A percentile compares a stretch with the other conserved stretches of the same genome.
phyloP scores from a whole-genome alignment of 2,888 invertebrate species.

The Hyalella azteca region DNA sequence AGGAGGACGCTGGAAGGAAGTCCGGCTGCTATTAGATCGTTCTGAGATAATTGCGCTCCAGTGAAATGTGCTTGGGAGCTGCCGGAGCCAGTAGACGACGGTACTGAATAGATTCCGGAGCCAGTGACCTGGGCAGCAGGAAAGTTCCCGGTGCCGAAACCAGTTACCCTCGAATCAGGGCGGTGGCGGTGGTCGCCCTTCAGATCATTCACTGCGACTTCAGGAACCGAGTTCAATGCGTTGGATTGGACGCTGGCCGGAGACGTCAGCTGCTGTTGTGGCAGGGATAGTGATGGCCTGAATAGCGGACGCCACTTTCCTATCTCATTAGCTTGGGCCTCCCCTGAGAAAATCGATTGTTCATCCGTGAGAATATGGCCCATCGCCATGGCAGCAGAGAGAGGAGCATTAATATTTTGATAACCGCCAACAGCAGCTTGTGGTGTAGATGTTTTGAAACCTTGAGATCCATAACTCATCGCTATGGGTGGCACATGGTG shows the following conservation, averaged over 20 bases:
- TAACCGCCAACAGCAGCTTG: background rate
- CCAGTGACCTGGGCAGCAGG: too few species aligned
- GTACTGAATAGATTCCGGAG: too few species aligned
- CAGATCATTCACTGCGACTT: too few species aligned
- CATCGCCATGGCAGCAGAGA: conserved; percentile 57
- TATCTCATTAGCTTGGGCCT: background rate
- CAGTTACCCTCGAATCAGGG: too few species aligned
- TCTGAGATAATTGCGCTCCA: background rate
- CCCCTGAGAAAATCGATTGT: conserved; percentile 19
- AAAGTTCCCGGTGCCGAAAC: too few species aligned
- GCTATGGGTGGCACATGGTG: background rate
- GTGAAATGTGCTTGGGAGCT: background rate
- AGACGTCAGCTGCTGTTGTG: background rate
- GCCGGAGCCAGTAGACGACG: too few species aligned
- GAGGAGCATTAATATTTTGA: conserved; percentile 45
- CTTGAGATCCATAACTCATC: background rate
- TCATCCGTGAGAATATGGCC: conserved; percentile 45
- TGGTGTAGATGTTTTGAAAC: background rate
- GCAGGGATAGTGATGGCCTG: background rate
- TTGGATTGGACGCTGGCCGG: background rate
- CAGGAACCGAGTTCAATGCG: too few species aligned
- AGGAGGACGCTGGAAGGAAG: background rate
- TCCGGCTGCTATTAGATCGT: too few species aligned
- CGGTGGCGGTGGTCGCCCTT: too few species aligned
- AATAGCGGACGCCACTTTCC: conserved; percentile 23